Percentiles rank a stretch among this genome's conserved stretches.
These are phyloP conservation scores for Tamias sibiricus DNA, from an alignment of 2,113 vertebrate genomes.

Conservation along the genomic window DNA sequence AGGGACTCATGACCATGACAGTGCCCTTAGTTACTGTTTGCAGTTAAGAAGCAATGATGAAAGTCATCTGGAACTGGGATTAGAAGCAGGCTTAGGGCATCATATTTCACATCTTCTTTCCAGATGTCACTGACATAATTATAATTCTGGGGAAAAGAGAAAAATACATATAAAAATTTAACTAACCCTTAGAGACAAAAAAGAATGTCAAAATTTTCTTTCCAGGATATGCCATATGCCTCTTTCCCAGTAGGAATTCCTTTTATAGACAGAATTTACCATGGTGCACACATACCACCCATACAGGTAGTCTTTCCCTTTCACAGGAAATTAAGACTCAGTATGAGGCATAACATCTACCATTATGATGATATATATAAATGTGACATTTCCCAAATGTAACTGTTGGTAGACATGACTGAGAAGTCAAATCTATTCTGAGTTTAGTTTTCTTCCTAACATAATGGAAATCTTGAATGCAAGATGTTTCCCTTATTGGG, in stretches of 20 bases:
- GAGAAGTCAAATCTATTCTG: conserved; percentile 62
- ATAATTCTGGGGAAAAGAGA: neutral
- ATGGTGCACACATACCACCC: neutral
- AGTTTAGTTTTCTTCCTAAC: conserved; percentile 37
- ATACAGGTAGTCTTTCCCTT: conserved; percentile 62
- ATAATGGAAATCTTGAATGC: conserved; percentile 38
- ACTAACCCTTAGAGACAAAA: conserved; percentile 48
- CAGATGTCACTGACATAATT: conserved; percentile 25
- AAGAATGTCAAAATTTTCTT: conserved; percentile 67
- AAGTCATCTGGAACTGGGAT: neutral
- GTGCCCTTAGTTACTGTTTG: neutral
- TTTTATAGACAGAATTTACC: conserved; percentile 65
- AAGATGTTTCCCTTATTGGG: conserved; percentile 32
- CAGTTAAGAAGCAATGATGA: neutral
- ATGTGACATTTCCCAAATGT: conserved; percentile 73
- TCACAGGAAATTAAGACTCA: conserved; percentile 62
- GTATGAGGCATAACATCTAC: neutral
- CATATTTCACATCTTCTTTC: conserved; percentile 22
- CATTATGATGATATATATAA: conserved; percentile 53
- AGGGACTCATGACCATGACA: neutral
- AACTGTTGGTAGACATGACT: conserved; percentile 71
- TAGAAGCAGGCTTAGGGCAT: neutral
- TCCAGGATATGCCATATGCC: conserved; percentile 74
- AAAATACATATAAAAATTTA: conserved; percentile 42
- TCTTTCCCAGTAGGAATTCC: conserved; percentile 55